Conservation (phyloP, 1,140 invertebrate genomes). For the Nomia melanderi region DNA sequence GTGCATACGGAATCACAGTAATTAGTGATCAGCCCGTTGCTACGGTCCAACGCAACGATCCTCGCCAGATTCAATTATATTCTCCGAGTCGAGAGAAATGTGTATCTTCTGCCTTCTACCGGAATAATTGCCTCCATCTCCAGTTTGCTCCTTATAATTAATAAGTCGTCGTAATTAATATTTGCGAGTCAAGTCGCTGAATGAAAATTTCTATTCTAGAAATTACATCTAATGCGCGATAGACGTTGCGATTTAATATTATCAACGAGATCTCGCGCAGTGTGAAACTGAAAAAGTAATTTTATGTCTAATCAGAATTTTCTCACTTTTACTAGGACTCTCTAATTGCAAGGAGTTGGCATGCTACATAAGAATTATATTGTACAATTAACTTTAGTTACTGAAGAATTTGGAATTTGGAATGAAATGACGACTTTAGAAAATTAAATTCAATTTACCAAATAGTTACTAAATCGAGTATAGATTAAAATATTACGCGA, state of each 20-base stretch:
- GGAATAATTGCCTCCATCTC: constrained; percentile 4
- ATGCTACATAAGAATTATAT: too few species aligned
- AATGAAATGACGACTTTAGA: too few species aligned
- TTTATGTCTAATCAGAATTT: too few species aligned
- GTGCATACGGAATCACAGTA: constrained; percentile 25
- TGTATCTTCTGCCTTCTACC: not conserved
- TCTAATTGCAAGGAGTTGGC: too few species aligned
- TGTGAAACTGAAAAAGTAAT: too few species aligned
- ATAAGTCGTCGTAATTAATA: not conserved
- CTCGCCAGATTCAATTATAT: constrained; percentile 17
- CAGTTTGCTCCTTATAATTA: not conserved
- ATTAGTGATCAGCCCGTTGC: constrained; percentile 25
- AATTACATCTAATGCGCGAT: not conserved
- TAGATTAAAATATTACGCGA: too few species aligned
- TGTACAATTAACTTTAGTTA: too few species aligned
- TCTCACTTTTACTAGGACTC: too few species aligned
- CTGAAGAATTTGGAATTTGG: too few species aligned
- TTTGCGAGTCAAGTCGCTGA: not conserved
- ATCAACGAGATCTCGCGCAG: not conserved
- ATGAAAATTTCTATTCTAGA: not conserved
- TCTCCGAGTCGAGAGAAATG: not conserved
- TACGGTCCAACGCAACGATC: constrained; percentile 10
- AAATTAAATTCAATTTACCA: too few species aligned
- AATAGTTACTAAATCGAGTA: too few species aligned
- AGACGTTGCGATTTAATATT: not conserved